Evolutionary conservation across 2,888 invertebrate genomes (phyloP).

Genomic region (Metellina segmentata): DNA sequence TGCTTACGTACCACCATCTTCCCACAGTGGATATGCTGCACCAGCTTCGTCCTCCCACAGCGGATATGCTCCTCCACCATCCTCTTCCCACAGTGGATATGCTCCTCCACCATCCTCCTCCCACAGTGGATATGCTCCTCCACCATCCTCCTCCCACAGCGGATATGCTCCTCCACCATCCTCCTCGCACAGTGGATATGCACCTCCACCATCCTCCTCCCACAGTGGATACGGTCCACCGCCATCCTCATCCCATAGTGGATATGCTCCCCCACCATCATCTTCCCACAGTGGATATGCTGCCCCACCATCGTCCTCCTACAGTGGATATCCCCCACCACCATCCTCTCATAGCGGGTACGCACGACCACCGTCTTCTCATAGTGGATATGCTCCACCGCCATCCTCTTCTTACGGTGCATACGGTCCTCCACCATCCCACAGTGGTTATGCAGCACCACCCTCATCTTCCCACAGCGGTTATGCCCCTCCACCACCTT

Average conservation of each 20-base stretch:
- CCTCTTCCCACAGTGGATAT: conserved; percentile 48
- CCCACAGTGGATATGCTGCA: conserved; percentile 39
- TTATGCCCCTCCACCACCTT: conserved; percentile 15
- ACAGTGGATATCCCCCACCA: conserved; percentile 19
- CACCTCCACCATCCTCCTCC: background rate
- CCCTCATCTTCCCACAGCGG: conserved; percentile 14
- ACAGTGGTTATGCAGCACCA: conserved; percentile 28
- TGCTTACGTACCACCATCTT: conserved; percentile 31
- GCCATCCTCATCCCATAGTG: background rate
- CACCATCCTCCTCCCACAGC: background rate
- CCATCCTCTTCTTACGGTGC: conserved; percentile 5
- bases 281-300: conserved; percentile 42
- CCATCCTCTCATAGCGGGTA: conserved; percentile 57
- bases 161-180: conserved; percentile 27
- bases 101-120: conserved; percentile 27
- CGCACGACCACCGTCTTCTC: conserved; percentile 25
- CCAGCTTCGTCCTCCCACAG: conserved; percentile 18
- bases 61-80: conserved; percentile 43
- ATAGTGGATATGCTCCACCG: conserved; percentile 37
- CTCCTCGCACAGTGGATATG: conserved; percentile 24
- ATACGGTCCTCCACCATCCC: conserved; percentile 34
- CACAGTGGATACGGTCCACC: conserved; percentile 37
- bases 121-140: conserved; percentile 17
- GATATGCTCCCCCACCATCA: conserved; percentile 15
- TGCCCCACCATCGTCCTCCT: conserved; percentile 11